Evolutionary conservation across 2,888 invertebrate species (phyloP), one percentile per base, ranked within the genome.

Genomic region (Bhutanitis thaidina): DNA sequence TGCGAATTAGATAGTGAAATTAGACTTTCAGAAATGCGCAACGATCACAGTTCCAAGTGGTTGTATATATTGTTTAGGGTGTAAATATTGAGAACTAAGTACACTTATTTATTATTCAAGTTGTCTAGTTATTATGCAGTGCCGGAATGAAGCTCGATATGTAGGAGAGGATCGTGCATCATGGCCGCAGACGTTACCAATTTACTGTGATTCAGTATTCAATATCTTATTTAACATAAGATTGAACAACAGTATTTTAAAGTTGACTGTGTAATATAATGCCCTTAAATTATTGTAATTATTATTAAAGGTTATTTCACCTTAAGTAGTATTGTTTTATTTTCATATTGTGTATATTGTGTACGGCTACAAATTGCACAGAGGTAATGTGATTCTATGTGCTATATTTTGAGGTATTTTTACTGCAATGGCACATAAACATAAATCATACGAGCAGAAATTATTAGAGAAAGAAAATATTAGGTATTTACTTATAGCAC

Each of bases 251-350:
- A 88, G 86, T 88, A 88, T 85, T 87, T 84, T 86, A 86, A 80
- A 71, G 67, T 82, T 86, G 87, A 87, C 86, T 87, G 85, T 86
- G 78, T 86, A 78, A 77, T 80, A 77, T 85, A 82, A 80, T 83
- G 77, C 77, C 77, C 74, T 79, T 87, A 88, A 88, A 83, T 89
- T 87, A 86, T 84, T 78, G 68, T 56, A 56, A 65, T 58, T 78
- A 76, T 73, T 79, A 86, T 79, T 84, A 88, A 87, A 85, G 74
- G 76, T 80, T 76, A 66, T 73, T 78, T 72, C 71, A 63, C 72
- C 74, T 77, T 67, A 63, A 58, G 71, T 60, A 60, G 65, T 60
- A 53, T 48, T 58, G 62, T 74, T 77, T 80, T 60, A 69, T 73
- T 76, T n/a, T 27, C 36, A 8, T 29, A 20, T n/a, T n/a, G n/a